phyloP scores from a whole-genome alignment of 2,113 vertebrate species.

The Pomatorhinus ruficollis region DNA sequence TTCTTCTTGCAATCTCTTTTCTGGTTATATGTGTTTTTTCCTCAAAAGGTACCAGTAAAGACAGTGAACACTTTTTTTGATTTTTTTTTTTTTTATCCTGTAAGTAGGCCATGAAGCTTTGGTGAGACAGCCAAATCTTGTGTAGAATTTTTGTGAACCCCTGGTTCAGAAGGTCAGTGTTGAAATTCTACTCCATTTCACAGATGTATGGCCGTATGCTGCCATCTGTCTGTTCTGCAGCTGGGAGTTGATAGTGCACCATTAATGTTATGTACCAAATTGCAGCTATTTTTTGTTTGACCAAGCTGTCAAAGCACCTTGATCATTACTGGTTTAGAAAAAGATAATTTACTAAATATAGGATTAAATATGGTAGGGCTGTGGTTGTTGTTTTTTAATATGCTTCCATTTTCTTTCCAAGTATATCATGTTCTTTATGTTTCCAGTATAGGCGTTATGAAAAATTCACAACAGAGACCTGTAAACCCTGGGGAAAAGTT shows the following conservation, averaged over 20 bases:
- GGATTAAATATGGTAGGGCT: background rate
- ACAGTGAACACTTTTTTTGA: background rate
- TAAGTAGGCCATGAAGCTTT: background rate
- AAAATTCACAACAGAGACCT: background rate
- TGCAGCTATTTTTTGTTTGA: background rate
- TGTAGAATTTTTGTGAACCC: background rate
- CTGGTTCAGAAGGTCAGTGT: conserved; percentile 1
- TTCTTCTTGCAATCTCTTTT: background rate
- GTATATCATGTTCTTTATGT: background rate
- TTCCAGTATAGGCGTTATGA: background rate
- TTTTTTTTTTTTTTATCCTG: background rate
- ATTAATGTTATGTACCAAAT: background rate
- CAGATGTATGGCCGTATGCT: background rate
- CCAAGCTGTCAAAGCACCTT: background rate
- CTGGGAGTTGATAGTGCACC: background rate
- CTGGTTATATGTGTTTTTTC: background rate
- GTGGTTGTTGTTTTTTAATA: background rate
- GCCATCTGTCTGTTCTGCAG: conserved; percentile 41
- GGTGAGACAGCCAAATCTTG: background rate
- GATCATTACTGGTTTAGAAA: background rate
- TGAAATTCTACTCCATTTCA: conserved; percentile 40
- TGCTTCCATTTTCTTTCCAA: background rate
- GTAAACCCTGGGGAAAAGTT: background rate
- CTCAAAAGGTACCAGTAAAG: background rate
- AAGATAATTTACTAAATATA: background rate